A percentile compares a stretch with the other conserved stretches of the same genome.
These are phyloP conservation scores for Muraenolepis orangiensis DNA, from an alignment of 2,797 vertebrate genomes.

Conservation along the genomic window DNA sequence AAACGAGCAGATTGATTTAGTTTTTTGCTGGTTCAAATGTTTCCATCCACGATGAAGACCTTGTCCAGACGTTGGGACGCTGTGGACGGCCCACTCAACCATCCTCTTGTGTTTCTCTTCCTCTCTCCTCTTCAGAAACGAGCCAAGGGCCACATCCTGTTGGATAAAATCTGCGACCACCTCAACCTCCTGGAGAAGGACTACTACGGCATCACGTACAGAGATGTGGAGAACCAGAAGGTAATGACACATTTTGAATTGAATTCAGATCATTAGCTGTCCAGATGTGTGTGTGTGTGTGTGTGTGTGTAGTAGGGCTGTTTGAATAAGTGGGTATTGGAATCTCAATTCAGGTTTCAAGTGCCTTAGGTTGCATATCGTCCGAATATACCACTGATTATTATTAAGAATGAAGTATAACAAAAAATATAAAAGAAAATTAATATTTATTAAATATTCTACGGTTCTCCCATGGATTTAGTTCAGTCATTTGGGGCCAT, in stretches of 20 bases:
- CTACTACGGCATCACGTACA: slow-evolving; percentile 92
- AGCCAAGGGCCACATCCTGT: slow-evolving; percentile 86
- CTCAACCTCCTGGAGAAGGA: slow-evolving; percentile 97
- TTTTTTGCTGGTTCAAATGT: no score
- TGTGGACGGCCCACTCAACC: not conserved
- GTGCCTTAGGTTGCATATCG: no score
- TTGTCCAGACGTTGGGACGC: not conserved
- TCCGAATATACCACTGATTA: no score
- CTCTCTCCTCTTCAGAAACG: slow-evolving; percentile 78
- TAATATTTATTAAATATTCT: no score
- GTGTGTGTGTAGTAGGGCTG: not conserved
- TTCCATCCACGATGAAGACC: not conserved
- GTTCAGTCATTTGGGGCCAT: no score
- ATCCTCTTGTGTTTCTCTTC: slow-evolving; percentile 1
- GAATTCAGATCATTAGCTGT: no score
- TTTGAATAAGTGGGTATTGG: no score
- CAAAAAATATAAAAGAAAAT: no score
- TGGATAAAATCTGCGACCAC: slow-evolving; percentile 95
- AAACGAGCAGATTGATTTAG: no score
- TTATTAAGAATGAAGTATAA: no score
- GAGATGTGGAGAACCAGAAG: slow-evolving; percentile 94
- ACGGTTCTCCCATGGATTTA: no score
- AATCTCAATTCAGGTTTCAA: no score
- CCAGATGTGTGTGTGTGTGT: not conserved
- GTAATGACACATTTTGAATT: slow-evolving; percentile 56